These are phyloP conservation scores for Mirounga angustirostris DNA, from an alignment of 2,113 vertebrate genomes.

Conservation along the genomic window DNA sequence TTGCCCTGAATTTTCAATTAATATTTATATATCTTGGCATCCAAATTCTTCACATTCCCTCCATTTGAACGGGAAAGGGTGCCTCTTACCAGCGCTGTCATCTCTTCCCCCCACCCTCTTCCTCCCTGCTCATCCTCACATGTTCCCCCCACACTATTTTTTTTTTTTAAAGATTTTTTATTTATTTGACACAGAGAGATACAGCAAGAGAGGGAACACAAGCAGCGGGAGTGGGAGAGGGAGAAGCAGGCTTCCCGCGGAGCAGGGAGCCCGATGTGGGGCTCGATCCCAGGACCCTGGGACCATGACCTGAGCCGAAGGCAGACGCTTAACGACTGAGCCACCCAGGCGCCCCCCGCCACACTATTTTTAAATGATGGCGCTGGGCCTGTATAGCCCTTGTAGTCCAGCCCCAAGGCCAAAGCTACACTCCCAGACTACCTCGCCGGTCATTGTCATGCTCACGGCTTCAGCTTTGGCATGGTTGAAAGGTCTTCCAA, in stretches of 20 bases:
- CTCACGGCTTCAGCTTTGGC: not conserved
- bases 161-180: no score
- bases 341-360: no score
- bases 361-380: not conserved
- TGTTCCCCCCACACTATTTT: not conserved
- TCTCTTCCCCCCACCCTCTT: not conserved
- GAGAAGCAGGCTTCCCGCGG: no score
- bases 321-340: no score
- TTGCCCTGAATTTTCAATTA: constrained; percentile 31
- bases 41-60: not conserved
- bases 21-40: constrained; percentile 26
- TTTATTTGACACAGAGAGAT: no score
- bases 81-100: not conserved
- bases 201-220: no score
- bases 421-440: not conserved
- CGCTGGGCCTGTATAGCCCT: not conserved
- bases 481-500: not conserved
- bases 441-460: not conserved
- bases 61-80: not conserved
- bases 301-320: no score
- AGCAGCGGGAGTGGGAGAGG: no score
- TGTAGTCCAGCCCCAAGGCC: not conserved
- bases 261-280: no score
- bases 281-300: no score
- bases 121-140: not conserved